phyloP scores from a whole-genome alignment of 1,140 invertebrate species.

The Ladona fulva region DNA sequence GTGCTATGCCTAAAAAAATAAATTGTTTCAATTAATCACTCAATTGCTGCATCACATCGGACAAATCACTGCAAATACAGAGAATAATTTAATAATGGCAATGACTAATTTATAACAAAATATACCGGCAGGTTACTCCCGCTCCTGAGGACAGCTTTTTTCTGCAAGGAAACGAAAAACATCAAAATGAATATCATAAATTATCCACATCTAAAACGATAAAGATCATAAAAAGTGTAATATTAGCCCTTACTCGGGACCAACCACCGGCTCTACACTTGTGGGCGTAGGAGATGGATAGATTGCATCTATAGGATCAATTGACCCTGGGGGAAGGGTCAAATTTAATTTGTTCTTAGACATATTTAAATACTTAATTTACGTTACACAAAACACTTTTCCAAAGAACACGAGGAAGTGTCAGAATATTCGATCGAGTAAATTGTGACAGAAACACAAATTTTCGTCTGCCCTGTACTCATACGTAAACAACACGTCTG shows the following conservation, averaged over 20 bases:
- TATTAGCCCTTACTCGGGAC: conserved; percentile 51
- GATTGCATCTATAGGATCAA: conserved; percentile 64
- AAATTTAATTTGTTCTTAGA: conserved; percentile 91
- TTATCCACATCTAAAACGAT: background rate
- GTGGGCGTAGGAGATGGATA: conserved; percentile 52
- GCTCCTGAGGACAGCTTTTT: background rate
- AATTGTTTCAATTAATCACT: background rate
- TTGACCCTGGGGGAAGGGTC: conserved; percentile 77
- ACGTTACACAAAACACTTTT: background rate
- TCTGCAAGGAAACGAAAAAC: background rate
- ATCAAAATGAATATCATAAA: too few relatives aligned
- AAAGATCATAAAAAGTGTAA: conserved; percentile 18
- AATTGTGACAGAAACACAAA: background rate
- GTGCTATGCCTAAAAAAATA: conserved; percentile 34
- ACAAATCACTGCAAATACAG: background rate
- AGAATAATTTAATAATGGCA: too few relatives aligned
- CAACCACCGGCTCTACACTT: conserved; percentile 46
- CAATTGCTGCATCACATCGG: too few relatives aligned
- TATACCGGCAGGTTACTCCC: background rate
- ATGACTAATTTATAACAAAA: background rate
- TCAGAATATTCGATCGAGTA: background rate
- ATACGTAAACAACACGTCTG: background rate
- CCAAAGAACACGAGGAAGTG: background rate
- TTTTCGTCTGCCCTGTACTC: background rate
- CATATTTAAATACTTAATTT: conserved; percentile 40